Evolutionary conservation across 2,888 invertebrate species (phyloP).

Genomic region (Cosmorhoe ocellata): DNA sequence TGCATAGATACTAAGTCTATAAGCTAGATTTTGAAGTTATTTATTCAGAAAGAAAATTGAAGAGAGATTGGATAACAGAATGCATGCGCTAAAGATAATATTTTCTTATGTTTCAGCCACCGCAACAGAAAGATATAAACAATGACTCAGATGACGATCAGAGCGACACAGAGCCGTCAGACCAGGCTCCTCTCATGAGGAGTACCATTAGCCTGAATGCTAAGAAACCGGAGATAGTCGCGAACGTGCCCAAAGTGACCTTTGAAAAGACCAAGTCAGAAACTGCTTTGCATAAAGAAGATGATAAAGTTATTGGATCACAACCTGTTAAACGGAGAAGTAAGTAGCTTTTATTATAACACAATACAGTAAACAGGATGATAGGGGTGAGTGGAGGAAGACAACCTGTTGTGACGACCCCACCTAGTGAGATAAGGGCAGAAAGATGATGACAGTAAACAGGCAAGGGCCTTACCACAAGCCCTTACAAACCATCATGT

Average conservation of each 20-base stretch:
- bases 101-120: constrained; percentile 47
- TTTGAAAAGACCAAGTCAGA: constrained; percentile 56
- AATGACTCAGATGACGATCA: constrained; percentile 69
- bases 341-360: constrained; percentile 46
- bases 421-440: too few species aligned
- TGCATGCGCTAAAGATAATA: too few species aligned
- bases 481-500: too few species aligned
- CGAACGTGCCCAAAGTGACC: constrained; percentile 68
- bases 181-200: constrained; percentile 76
- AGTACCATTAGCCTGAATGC: constrained; percentile 58
- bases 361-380: too few species aligned
- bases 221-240: constrained; percentile 72
- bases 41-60: too few species aligned
- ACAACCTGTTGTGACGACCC: too few species aligned
- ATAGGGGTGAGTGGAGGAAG: too few species aligned
- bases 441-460: too few species aligned
- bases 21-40: too few species aligned
- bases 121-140: constrained; percentile 43
- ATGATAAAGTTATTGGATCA: constrained; percentile 58
- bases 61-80: too few species aligned
- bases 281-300: constrained; percentile 39
- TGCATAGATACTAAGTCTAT: too few species aligned
- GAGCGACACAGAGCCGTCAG: constrained; percentile 70
- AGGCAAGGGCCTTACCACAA: too few species aligned
- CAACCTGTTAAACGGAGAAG: constrained; percentile 76